Percentiles rank a stretch among this genome's conserved stretches.
These are phyloP conservation scores for Perca fluviatilis DNA, from an alignment of 2,113 vertebrate species.

Conservation along the genomic window DNA sequence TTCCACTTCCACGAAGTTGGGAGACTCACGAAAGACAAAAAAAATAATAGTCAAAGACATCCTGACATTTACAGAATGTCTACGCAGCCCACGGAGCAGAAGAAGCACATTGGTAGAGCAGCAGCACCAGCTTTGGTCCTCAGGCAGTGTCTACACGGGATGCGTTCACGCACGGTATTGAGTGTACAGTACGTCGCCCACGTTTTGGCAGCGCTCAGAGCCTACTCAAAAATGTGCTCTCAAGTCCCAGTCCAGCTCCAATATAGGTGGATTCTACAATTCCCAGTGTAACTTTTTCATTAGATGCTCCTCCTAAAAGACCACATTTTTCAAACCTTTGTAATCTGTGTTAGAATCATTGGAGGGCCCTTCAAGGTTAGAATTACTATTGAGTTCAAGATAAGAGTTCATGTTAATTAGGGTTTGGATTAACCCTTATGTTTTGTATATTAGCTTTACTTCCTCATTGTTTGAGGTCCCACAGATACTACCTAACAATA, in stretches of 20 bases:
- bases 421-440: background rate
- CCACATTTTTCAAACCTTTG: too few species aligned
- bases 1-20: background rate
- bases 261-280: too few species aligned
- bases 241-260: too few species aligned
- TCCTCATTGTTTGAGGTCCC: background rate
- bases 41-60: background rate
- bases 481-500: background rate
- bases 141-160: background rate
- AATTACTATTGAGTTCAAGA: too few species aligned
- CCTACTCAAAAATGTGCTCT: too few species aligned
- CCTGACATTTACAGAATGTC: slow-evolving; percentile 8
- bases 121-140: background rate
- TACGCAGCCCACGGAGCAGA: background rate
- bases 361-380: too few species aligned
- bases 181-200: background rate
- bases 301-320: too few species aligned
- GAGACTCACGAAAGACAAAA: slow-evolving; percentile 3
- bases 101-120: background rate
- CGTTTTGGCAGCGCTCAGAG: background rate
- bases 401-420: too few species aligned
- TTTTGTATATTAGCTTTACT: background rate
- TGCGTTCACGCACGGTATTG: background rate
- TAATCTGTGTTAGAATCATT: too few species aligned
- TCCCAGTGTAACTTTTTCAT: too few species aligned